Evolutionary conservation across 2,888 invertebrate genomes (phyloP), one percentile per base, ranked within the genome.

Genomic region (Thymelicus lineola): DNA sequence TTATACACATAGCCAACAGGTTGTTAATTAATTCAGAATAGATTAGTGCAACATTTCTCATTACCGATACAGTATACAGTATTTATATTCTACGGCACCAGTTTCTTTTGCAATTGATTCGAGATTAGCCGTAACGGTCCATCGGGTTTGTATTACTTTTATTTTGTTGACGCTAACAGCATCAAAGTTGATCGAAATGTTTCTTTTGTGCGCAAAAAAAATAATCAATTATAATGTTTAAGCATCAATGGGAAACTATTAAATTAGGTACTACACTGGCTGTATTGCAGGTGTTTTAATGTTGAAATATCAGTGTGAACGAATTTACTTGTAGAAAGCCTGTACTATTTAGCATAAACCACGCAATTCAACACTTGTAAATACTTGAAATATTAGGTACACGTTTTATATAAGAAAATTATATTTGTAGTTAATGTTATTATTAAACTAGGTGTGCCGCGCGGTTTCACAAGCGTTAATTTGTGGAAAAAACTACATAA

Each of bases 61-160:
- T 64, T 64, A 64, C 36, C 36, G 28, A 50, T 50, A 28, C 69
- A n/a, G 20, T 50, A 55, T 15, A 20, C 17, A 6, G 53, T 53
- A 20, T 53, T 53, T 35, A n/a, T 45, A 35, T 20, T 28, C 12
- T 46, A 45, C 57, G 55, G 53, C 42, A 50, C 50, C 46, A 53
- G 15, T 58, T 69, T 69, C 38, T 67, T 50, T 48, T 38, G 36
- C 38, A 55, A 62, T 53, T 36, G 66, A 36, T 66, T 66, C 58
- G 38, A 69, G 55, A 72, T 69, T 68, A 38, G 61, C 35, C 35
- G 50, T 59, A 55, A 72, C 70, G 70, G 67, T 72, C 62, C 50
- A 64, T 64, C 55, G 70, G 50, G 7, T 64, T 60, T 66, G 53
- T 64, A 64, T 66, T 71, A 61, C 65, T 65, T 72, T 72, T 53